phyloP scores from a whole-genome alignment of 2,113 vertebrate species.

The Glareola pratincola region DNA sequence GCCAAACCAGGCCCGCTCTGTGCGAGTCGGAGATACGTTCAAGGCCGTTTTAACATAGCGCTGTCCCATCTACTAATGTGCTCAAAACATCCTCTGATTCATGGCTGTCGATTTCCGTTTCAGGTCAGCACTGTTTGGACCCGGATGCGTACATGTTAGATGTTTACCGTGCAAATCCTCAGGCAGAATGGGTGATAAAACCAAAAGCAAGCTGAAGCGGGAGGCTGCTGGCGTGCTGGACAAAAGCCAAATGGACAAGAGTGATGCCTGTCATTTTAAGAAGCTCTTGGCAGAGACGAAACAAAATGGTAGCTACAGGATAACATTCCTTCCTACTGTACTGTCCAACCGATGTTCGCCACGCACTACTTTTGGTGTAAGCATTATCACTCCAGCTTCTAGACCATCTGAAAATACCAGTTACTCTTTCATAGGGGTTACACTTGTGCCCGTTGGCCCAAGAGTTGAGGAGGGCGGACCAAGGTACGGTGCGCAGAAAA shows the following conservation, averaged over 20 bases:
- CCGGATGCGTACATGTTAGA: slow-evolving; percentile 87
- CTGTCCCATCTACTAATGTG: background rate
- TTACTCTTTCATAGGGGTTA: background rate
- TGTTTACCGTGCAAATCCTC: slow-evolving; percentile 88
- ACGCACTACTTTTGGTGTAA: background rate
- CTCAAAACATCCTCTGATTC: background rate
- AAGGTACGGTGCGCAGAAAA: slow-evolving; percentile 1
- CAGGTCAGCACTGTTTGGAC: slow-evolving; percentile 92
- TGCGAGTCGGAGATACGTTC: rapidly evolving
- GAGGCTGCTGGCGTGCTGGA: background rate
- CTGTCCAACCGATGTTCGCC: background rate
- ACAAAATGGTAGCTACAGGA: background rate
- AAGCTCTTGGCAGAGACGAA: background rate
- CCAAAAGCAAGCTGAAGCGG: slow-evolving; percentile 75
- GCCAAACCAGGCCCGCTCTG: background rate
- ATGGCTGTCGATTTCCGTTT: slow-evolving; percentile 2
- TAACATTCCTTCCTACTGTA: background rate
- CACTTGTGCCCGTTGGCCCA: background rate
- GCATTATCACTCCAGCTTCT: background rate
- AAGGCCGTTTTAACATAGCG: background rate
- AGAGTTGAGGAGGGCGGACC: background rate
- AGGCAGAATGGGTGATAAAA: slow-evolving; percentile 94
- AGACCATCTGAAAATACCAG: background rate
- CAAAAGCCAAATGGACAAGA: background rate
- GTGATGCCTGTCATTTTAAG: background rate